Conservation (phyloP, 2,797 vertebrate genomes). For the Miichthys miiuy region DNA sequence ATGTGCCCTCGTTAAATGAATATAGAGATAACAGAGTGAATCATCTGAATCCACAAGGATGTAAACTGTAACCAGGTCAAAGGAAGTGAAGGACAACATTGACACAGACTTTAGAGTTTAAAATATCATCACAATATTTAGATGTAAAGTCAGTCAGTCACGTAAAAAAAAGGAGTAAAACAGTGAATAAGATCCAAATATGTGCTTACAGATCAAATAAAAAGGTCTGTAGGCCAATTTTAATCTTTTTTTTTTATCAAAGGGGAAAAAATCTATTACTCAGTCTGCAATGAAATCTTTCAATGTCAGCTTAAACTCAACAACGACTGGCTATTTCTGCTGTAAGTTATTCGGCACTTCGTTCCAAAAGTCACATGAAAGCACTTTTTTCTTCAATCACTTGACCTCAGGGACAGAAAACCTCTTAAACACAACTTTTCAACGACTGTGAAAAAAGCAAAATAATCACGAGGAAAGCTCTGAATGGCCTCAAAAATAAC, state of each 20-base stretch:
- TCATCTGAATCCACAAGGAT: background rate
- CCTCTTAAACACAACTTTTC: background rate
- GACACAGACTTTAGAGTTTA: background rate
- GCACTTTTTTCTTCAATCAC: conserved; percentile 19
- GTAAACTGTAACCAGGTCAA: background rate
- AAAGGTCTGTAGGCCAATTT: background rate
- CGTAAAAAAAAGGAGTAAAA: background rate
- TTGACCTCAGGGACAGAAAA: conserved; percentile 25
- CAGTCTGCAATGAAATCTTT: conserved; percentile 18
- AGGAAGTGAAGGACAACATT: background rate
- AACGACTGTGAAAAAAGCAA: background rate
- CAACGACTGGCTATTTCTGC: conserved; percentile 22
- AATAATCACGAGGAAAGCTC: background rate
- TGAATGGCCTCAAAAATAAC: background rate
- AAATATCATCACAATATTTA: background rate
- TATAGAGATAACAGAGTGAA: background rate
- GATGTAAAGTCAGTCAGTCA: background rate
- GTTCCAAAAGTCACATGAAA: conserved; percentile 18
- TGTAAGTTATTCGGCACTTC: conserved; percentile 33
- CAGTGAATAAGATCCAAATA: background rate
- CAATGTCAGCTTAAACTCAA: conserved; percentile 15
- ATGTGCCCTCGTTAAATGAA: background rate
- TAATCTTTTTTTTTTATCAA: background rate
- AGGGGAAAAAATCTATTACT: conserved; percentile 10
- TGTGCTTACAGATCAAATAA: conserved; percentile 18